Base-by-base conservation (phyloP, 2,888 invertebrate species). In the Cosmia pyralina region DNA sequence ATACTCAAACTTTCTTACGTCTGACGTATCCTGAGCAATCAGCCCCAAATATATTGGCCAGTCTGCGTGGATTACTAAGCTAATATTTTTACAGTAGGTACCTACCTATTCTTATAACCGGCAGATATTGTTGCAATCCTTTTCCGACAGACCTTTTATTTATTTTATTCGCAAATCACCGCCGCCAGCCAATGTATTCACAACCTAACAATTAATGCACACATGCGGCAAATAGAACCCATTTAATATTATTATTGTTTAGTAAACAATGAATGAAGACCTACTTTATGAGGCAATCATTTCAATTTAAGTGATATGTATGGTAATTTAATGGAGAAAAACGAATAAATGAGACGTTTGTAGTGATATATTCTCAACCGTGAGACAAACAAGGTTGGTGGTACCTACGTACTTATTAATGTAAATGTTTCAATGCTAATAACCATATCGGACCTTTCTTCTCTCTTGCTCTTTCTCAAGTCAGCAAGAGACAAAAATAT, bases 261-360 rank as follows among this genome's bases (percentile, higher is more conserved):
- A 59, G 22, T 59, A 64, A 76, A 76, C 79, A 73, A 73, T 22
- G 13, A 72, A 72, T 48, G 41, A 79, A 46, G 50, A 59, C 41
- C 19, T 48, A 63, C 4, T 76, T 81, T 67, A 81, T 44, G 52
- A 17, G 34, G 22, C 75, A 80, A 67, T 74, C 62, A 63, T 67
- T 62, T 63, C 44, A 53, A 22, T 48, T 13, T 73, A 63, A 53
- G 67, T 53, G 19, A 50, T 81, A 81, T 75, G 63, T 60, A 81
- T 75, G 75, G 34, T 64, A 73, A 76, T 76, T n/a, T 79, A 52
- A 76, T 72, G 38, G 19, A 6, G 7, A 19, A 34, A 79, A 34
- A 48, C 46, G 57, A 59, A 72, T 73, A 58, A 53, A 59, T 50
- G 17, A 57, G 19, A 57, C 11, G 10, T 60, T 1, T 13, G 41